Percentiles rank a stretch among this genome's conserved stretches.
Evolutionary conservation across 2,113 vertebrate genomes (phyloP).

Genomic region (Phyllostomus hastatus): DNA sequence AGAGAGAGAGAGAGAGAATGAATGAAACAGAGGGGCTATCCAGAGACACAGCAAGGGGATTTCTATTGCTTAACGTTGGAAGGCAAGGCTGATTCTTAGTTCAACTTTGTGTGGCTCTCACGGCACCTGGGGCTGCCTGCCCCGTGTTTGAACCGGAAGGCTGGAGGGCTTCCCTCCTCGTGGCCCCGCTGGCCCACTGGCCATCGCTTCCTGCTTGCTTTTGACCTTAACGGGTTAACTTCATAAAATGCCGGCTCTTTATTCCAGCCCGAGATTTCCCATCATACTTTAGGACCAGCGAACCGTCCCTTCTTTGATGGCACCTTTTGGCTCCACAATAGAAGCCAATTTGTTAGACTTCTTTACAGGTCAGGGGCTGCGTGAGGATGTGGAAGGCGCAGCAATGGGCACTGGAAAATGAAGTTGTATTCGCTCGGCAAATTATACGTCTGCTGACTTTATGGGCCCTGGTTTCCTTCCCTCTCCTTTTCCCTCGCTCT

Average conservation of each 20-base stretch:
- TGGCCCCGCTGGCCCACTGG: neutral
- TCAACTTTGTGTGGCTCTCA: neutral
- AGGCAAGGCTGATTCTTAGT: conserved; percentile 23
- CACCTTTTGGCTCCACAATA: conserved; percentile 99
- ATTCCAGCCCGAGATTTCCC: conserved; percentile 92
- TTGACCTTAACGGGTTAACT: conserved; percentile 94
- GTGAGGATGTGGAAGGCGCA: conserved; percentile 90
- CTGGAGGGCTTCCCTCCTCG: conserved; percentile 46
- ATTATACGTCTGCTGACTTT: conserved; percentile 96
- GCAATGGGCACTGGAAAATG: conserved; percentile 92
- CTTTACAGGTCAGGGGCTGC: conserved; percentile 99
- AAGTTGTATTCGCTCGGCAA: conserved; percentile 94
- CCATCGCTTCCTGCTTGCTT: conserved; percentile 62
- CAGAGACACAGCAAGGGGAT: conserved; percentile 36
- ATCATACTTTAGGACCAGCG: conserved; percentile 97
- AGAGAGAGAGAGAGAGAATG: conserved; percentile 10
- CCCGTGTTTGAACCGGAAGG: neutral
- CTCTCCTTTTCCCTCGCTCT: conserved; percentile 29
- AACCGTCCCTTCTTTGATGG: conserved; percentile 98
- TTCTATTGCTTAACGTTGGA: neutral
- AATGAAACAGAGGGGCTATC: conserved; percentile 13
- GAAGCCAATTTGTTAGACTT: conserved; percentile 99
- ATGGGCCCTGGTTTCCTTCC: conserved; percentile 88
- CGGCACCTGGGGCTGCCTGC: neutral
- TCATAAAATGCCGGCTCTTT: conserved; percentile 94